Evolutionary conservation across 2,797 vertebrate genomes (phyloP), one percentile per base, ranked within the genome.

Genomic region (Etheostoma nigrum): DNA sequence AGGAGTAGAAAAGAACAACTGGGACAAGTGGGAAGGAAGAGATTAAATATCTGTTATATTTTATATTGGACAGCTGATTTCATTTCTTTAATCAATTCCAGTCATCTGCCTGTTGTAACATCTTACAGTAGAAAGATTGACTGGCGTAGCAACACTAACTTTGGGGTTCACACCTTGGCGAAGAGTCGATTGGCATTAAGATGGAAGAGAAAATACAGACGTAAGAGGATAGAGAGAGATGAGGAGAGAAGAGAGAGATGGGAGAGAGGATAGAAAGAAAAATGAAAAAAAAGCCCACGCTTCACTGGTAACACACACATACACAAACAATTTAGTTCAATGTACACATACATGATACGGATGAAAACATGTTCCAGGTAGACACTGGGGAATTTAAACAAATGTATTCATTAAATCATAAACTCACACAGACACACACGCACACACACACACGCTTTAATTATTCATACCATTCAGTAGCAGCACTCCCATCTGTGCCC

Each of bases 401-500:
- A 52, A 60, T 70, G 57, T n/a, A 63, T 54, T 52, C 55, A 60
- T 65, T 51, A 64, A 84, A 69, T 53, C 10, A 63, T 62, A 69
- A 13, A 67, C 48, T 33, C 23, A 15, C 57, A 61, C 33, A 54
- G 40, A 68, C 16, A 51, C 18, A 63, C 8, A 63, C 14, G 16
- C 44, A 45, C 40, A 59, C 57, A 58, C 54, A 69, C 66, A 68
- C 45, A 36, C 55, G 51, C 25, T 65, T 86, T 72, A 72, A 85
- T 86, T 87, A 87, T 84, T 84, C 66, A 90, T 74, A 60, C 12
- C 12, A 48, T 55, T 47, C 60, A 70, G 55, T 42, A 44, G 73
- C 70, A 68, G 62, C 66, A 1, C 64, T 78, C 67, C 76, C 82
- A 88, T 83, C 70, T 84, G 79, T 57, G 72, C 18, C 63, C 60